Evolutionary conservation across 2,888 invertebrate genomes (phyloP).

Genomic region (Adelognathus sp.): DNA sequence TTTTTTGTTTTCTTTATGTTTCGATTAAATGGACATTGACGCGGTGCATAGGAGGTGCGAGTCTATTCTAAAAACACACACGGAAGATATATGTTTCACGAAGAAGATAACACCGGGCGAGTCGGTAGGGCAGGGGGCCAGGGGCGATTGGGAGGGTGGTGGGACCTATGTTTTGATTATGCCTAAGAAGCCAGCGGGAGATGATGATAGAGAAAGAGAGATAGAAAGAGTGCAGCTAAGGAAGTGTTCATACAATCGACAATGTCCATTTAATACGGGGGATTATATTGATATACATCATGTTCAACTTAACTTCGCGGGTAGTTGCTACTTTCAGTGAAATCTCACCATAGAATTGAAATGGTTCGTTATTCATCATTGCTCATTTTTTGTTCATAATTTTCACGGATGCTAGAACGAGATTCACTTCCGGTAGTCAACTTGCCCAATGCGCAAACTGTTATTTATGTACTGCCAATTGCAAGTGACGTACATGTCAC

Average conservation of each 20-base stretch:
- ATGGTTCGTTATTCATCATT: neutral
- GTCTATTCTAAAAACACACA: constrained; percentile 50
- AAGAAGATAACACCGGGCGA: constrained; percentile 40
- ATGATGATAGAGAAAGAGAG: constrained; percentile 54
- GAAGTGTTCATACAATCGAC: constrained; percentile 72
- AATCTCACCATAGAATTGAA: neutral
- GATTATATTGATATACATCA: constrained; percentile 34
- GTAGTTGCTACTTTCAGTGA: constrained; percentile 25
- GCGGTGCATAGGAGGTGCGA: constrained; percentile 60
- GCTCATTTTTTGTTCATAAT: neutral
- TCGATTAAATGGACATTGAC: constrained; percentile 80
- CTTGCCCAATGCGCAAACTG: constrained; percentile 13
- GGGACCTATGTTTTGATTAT: constrained; percentile 54
- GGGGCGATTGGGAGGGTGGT: constrained; percentile 36
- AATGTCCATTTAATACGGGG: constrained; percentile 80
- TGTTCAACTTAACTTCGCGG: neutral
- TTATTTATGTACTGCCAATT: constrained; percentile 2
- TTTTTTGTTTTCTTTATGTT: neutral
- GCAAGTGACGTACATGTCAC: constrained; percentile 18
- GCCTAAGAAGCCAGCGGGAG: constrained; percentile 71
- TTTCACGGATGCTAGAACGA: neutral
- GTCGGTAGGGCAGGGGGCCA: constrained; percentile 37
- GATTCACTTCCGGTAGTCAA: constrained; percentile 22
- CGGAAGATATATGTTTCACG: constrained; percentile 30
- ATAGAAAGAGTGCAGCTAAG: constrained; percentile 67